Conservation (phyloP, 2,797 vertebrate species). For the Anguilla pacifica region DNA sequence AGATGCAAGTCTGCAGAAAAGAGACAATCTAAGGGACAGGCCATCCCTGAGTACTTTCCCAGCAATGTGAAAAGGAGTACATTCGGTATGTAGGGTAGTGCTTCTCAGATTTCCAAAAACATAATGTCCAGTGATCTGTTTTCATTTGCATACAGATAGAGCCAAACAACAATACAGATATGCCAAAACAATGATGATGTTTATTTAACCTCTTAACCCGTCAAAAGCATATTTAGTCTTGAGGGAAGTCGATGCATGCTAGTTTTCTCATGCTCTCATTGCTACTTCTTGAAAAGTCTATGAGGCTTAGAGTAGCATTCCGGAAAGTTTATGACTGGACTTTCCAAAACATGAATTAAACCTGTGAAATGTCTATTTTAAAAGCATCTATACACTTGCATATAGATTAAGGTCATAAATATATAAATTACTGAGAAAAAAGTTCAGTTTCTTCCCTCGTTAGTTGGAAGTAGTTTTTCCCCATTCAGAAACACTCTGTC, state of each 20-base stretch:
- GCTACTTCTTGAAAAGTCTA: constrained; percentile 29
- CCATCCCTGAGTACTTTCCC: background rate
- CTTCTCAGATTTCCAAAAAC: background rate
- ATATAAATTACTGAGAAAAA: background rate
- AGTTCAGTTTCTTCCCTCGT: background rate
- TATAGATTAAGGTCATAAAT: constrained; percentile 5
- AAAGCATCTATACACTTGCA: background rate
- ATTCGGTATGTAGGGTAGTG: background rate
- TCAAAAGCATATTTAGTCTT: background rate
- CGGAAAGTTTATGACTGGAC: constrained; percentile 38
- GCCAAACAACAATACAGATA: background rate
- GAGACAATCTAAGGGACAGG: background rate
- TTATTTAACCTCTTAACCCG: background rate
- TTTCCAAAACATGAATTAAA: constrained; percentile 16
- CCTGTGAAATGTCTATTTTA: background rate
- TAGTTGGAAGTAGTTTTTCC: background rate
- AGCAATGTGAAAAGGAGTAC: background rate
- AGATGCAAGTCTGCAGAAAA: background rate
- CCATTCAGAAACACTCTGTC: background rate
- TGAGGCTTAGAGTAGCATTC: constrained; percentile 23
- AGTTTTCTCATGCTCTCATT: background rate
- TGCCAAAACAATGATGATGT: background rate
- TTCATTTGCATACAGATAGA: background rate
- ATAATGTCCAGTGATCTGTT: background rate
- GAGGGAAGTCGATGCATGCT: background rate